phyloP scores from a whole-genome alignment of 53 echinoderm and acorn worm genomes.

The Arbacia lixula region DNA sequence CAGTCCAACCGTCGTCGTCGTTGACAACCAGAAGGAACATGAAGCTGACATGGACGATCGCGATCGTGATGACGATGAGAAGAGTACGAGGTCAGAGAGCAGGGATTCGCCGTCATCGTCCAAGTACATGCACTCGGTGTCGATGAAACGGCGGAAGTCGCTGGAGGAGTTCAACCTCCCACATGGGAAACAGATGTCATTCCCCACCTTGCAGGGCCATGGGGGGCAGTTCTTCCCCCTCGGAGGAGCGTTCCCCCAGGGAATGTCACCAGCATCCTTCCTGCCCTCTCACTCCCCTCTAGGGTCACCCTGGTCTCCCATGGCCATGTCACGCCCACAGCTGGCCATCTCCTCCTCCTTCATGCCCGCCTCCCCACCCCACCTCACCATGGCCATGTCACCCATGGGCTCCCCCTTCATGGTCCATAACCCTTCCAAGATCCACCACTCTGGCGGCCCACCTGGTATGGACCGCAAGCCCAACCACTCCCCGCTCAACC shows the following conservation, averaged over 20 bases:
- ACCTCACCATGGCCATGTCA: constrained; percentile 67
- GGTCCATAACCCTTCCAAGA: constrained; percentile 38
- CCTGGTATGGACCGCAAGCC: constrained; percentile 30
- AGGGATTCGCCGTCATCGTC: constrained; percentile 69
- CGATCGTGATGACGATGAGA: constrained; percentile 53
- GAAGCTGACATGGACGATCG: constrained; percentile 52
- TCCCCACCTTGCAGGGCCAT: constrained; percentile 57
- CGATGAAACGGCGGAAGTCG: constrained; percentile 63
- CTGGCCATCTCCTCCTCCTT: constrained; percentile 54
- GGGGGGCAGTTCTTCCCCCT: constrained; percentile 78
- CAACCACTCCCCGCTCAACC: constrained; percentile 81
- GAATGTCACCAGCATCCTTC: constrained; percentile 79
- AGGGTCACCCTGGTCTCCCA: constrained; percentile 56
- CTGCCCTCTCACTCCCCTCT: constrained; percentile 83
- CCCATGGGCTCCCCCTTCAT: constrained; percentile 62
- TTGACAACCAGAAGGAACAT: constrained; percentile 51
- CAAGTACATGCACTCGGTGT: constrained; percentile 61
- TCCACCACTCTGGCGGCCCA: constrained; percentile 4
- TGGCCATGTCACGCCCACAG: constrained; percentile 43
- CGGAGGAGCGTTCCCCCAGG: constrained; percentile 66
- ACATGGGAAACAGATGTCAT: constrained; percentile 54
- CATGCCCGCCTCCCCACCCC: constrained; percentile 72
- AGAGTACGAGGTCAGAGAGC: constrained; percentile 43
- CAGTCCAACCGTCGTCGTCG: constrained; percentile 81
- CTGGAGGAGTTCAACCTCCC: constrained; percentile 57